phyloP scores from a whole-genome alignment of 2,888 invertebrate genomes.

The Neuroscelio doddi region DNA sequence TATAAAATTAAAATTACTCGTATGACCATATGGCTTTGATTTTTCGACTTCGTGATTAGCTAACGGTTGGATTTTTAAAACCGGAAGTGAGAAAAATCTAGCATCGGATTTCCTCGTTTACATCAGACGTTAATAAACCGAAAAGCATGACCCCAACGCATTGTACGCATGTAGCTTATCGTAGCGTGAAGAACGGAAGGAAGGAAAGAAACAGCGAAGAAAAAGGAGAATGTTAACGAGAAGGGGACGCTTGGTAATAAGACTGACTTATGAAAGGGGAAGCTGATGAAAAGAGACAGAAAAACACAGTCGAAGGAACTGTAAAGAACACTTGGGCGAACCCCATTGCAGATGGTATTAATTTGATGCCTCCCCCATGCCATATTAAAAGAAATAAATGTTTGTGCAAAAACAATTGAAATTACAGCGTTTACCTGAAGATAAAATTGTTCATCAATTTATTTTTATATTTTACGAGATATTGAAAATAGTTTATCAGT shows the following conservation, averaged over 20 bases:
- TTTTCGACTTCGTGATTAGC: constrained; percentile 9
- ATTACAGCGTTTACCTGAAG: no score
- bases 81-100: constrained; percentile 31
- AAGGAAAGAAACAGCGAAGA: constrained; percentile 50
- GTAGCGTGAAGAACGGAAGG: constrained; percentile 61
- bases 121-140: constrained; percentile 25
- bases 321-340: constrained; percentile 13
- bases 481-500: no score
- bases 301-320: constrained; percentile 15
- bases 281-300: constrained; percentile 33
- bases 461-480: no score
- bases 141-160: constrained; percentile 15
- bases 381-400: not conserved
- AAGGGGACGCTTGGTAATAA: constrained; percentile 44
- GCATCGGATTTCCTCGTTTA: constrained; percentile 32
- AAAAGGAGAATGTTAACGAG: constrained; percentile 35
- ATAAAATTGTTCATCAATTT: no score
- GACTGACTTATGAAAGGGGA: constrained; percentile 44
- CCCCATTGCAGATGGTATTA: constrained; percentile 34
- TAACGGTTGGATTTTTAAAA: constrained; percentile 2
- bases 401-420: constrained; percentile 23
- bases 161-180: constrained; percentile 55
- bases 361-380: constrained; percentile 28
- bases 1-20: no score
- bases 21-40: constrained; percentile 35